phyloP scores from a whole-genome alignment of 2,797 vertebrate genomes.

The Florisuga fusca region DNA sequence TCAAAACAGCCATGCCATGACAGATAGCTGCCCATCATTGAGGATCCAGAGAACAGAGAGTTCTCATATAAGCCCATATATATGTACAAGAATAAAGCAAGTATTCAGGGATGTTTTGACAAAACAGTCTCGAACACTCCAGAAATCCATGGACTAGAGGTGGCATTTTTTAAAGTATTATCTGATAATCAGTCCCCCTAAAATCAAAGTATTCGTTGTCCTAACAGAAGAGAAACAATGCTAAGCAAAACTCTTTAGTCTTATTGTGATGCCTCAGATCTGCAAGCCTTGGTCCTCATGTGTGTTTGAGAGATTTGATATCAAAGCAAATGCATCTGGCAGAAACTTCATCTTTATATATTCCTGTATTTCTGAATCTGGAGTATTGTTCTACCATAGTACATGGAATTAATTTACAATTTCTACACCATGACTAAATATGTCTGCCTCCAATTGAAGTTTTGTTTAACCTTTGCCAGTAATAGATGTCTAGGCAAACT shows the following conservation, averaged over 20 bases:
- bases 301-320: background rate
- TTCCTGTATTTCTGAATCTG: background rate
- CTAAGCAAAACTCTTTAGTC: background rate
- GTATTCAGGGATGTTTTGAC: background rate
- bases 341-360: background rate
- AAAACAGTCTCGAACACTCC: background rate
- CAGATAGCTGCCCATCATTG: background rate
- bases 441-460: background rate
- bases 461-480: background rate
- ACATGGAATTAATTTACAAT: background rate
- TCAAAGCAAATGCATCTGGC: background rate
- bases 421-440: background rate
- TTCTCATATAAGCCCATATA: background rate
- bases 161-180: background rate
- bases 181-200: background rate
- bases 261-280: background rate
- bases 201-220: background rate
- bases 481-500: background rate
- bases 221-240: background rate
- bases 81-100: background rate
- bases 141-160: background rate
- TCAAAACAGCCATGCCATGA: background rate
- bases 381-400: background rate
- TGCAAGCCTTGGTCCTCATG: accelerated
- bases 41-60: background rate